These are phyloP conservation scores for Hemitrygon akajei DNA, from an alignment of 2,797 vertebrate species.

Conservation along the genomic window DNA sequence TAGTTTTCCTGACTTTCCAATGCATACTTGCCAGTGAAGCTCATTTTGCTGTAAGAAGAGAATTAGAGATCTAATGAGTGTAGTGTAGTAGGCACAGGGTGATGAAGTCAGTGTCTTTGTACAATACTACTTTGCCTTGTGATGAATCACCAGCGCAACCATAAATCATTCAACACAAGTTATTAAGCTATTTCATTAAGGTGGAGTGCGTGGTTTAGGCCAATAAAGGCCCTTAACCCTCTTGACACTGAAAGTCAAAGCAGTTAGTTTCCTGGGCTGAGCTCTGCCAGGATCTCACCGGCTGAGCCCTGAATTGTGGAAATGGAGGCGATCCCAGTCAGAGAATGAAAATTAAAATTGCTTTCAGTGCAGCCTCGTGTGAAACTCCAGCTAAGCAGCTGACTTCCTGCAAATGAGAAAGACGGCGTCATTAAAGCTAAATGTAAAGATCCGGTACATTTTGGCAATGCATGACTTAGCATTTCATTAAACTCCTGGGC, in stretches of 20 bases:
- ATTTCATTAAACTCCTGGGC: not conserved
- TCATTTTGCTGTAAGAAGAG: not conserved
- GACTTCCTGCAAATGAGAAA: not conserved
- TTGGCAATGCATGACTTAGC: not conserved
- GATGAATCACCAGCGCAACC: not conserved
- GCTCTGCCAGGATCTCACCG: not conserved
- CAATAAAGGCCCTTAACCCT: not conserved
- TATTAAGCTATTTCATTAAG: slow-evolving; percentile 3
- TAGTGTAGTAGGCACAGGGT: too few species aligned
- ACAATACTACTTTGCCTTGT: not conserved
- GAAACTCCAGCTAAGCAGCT: not conserved
- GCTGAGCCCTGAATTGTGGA: not conserved
- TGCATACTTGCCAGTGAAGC: slow-evolving; percentile 29
- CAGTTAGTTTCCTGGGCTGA: not conserved
- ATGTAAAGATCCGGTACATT: not conserved
- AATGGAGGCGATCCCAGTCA: not conserved
- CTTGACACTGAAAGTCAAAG: not conserved
- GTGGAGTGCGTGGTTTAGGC: not conserved
- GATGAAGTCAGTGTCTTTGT: not conserved
- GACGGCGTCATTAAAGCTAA: too few species aligned
- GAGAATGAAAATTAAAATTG: not conserved
- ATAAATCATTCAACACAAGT: not conserved
- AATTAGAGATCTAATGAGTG: not conserved
- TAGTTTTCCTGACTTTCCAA: not conserved
- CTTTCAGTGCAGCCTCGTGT: not conserved